phyloP scores from a whole-genome alignment of 2,113 vertebrate species.

The Cyanistes caeruleus region DNA sequence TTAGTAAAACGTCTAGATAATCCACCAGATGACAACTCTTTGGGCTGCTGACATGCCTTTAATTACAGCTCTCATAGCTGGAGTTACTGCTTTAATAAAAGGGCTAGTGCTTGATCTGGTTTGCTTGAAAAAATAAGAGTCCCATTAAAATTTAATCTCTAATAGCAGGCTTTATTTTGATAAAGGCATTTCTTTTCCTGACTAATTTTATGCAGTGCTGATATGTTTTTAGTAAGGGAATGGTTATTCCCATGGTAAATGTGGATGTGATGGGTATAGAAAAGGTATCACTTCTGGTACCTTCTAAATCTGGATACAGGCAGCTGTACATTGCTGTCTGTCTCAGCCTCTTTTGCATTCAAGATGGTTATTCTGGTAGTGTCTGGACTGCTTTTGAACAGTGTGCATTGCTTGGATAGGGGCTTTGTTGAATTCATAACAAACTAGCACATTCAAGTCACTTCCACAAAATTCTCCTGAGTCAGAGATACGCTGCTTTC shows the following conservation, averaged over 20 bases:
- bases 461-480: neutral
- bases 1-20: conserved; percentile 15
- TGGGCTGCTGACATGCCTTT: neutral
- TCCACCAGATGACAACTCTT: neutral
- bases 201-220: neutral
- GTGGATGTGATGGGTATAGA: neutral
- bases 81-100: neutral
- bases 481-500: neutral
- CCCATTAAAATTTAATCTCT: conserved; percentile 34
- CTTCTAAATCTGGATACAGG: neutral
- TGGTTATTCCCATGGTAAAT: neutral
- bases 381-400: neutral
- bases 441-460: neutral
- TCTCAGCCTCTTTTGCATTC: neutral
- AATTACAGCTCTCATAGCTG: conserved; percentile 28
- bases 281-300: neutral
- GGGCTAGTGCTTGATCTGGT: neutral
- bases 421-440: neutral
- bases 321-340: neutral
- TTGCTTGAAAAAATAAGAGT: neutral
- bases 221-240: neutral
- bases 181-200: neutral
- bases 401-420: neutral
- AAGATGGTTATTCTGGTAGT: neutral
- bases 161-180: neutral